Base-by-base conservation (phyloP, 2,888 invertebrate genomes). In the Drosophila longiperda region DNA sequence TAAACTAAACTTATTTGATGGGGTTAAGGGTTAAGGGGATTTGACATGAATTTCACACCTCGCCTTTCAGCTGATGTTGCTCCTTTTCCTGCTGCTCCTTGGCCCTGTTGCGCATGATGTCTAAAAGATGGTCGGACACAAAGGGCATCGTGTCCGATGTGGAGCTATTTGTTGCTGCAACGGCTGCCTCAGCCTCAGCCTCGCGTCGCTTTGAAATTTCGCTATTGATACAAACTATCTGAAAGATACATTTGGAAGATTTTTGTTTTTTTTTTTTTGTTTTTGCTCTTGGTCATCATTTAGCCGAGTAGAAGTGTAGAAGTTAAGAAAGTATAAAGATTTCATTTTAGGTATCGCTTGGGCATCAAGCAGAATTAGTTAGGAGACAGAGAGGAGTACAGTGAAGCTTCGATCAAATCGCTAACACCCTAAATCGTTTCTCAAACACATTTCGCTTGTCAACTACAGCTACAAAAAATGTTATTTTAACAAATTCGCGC, bases 211-310 rank as follows among this genome's bases (percentile, higher is more conserved):
- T 81, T 32, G 77, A 66, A 40, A 89, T 76, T 78, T 83, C 78
- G 66, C 82, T 83, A 82, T 75, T 84, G 76, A 89, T 83, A 84
- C 83, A 90, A 75, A 91, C 87, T 90, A 87, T 90, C 90, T 90
- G 86, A 81, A 89, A 90, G 69, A 83, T 78, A 82, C 58, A 85
- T 83, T 61, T 73, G 79, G 70, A 83, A 82, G 64, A 66, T 73
- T 38, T 36, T 54, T n/a, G n/a, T 40, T 9, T 7, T 40, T 40
- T 78, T 78, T 80, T 74, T 20, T 11, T 40, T 78, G 70, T 73
- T 76, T 78, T 85, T 86, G 80, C 79, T 57, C 57, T 84, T 69
- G 75, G 77, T 77, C 82, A 82, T 61, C 73, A 86, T 69, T 72
- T n/a, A 8, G 73, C 84, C 73, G 63, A 52, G 26, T 34, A 32